These are phyloP conservation scores for Troglohyphantes excavatus DNA, from an alignment of 2,888 invertebrate genomes.

Conservation along the genomic window DNA sequence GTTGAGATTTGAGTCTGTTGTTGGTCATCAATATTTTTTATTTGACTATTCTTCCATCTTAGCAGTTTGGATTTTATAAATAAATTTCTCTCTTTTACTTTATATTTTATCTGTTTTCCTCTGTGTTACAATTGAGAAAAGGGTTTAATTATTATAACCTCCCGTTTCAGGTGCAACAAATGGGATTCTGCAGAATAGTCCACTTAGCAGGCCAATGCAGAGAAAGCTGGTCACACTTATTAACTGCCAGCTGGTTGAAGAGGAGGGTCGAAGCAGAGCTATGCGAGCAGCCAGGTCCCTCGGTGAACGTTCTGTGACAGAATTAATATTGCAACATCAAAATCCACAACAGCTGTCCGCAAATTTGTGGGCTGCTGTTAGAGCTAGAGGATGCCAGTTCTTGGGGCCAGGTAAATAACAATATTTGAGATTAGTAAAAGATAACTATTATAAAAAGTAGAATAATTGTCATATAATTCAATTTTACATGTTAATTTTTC, in stretches of 20 bases:
- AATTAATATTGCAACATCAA: conserved; percentile 96
- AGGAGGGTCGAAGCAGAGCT: conserved; percentile 86
- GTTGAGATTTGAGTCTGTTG: too few species aligned
- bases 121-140: too few species aligned
- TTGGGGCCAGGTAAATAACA: conserved; percentile 91
- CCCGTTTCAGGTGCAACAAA: conserved; percentile 69
- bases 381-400: conserved; percentile 98
- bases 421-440: too few species aligned
- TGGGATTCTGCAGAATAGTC: conserved; percentile 75
- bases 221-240: conserved; percentile 95
- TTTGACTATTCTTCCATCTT: too few species aligned
- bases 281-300: conserved; percentile 91
- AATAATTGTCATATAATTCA: too few species aligned
- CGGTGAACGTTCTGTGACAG: conserved; percentile 96
- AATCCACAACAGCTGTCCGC: conserved; percentile 96
- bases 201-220: conserved; percentile 95
- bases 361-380: conserved; percentile 97
- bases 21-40: too few species aligned
- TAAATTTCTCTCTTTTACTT: too few species aligned
- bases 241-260: conserved; percentile 95
- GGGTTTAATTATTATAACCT: background rate
- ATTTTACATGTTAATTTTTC: too few species aligned
- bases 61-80: too few species aligned
- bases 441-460: too few species aligned
- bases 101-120: too few species aligned